A percentile compares a stretch with the other conserved stretches of the same genome.
Evolutionary conservation across 2,888 invertebrate species (phyloP).

Genomic region (Troides oblongomaculatus): DNA sequence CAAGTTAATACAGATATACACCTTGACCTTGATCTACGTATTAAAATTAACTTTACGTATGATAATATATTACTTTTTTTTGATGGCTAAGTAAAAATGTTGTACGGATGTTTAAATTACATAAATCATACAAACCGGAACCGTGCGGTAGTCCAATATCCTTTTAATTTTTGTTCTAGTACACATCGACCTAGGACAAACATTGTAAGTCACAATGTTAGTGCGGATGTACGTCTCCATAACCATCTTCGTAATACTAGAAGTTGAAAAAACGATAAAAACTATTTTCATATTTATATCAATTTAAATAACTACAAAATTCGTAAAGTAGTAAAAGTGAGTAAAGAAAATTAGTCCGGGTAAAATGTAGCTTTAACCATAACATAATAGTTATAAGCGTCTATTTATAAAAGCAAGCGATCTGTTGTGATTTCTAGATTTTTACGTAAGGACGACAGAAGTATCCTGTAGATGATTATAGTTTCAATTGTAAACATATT

Average conservation of each 20-base stretch:
- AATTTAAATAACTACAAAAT: not conserved
- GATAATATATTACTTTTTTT: constrained; percentile 15
- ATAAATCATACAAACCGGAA: not conserved
- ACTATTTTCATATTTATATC: not conserved
- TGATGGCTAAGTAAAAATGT: constrained; percentile 20
- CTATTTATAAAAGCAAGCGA: no score
- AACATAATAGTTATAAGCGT: no score
- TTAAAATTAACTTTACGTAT: constrained; percentile 29
- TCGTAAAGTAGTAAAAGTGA: not conserved
- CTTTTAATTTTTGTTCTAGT: not conserved
- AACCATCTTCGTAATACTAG: not conserved
- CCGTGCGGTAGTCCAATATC: not conserved
- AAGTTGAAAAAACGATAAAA: not conserved
- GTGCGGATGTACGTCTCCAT: not conserved
- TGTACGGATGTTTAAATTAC: constrained; percentile 17
- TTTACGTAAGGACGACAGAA: no score
- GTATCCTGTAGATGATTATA: no score
- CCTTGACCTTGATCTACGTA: not conserved
- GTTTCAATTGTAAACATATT: no score
- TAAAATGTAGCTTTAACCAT: no score
- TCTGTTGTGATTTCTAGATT: no score
- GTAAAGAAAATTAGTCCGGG: not conserved
- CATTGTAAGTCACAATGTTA: not conserved
- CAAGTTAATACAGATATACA: no score
- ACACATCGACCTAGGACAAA: not conserved